A percentile compares a stretch with the other conserved stretches of the same genome.
phyloP scores from a whole-genome alignment of 2,888 invertebrate genomes.

The Macrosoma leucophasiata region DNA sequence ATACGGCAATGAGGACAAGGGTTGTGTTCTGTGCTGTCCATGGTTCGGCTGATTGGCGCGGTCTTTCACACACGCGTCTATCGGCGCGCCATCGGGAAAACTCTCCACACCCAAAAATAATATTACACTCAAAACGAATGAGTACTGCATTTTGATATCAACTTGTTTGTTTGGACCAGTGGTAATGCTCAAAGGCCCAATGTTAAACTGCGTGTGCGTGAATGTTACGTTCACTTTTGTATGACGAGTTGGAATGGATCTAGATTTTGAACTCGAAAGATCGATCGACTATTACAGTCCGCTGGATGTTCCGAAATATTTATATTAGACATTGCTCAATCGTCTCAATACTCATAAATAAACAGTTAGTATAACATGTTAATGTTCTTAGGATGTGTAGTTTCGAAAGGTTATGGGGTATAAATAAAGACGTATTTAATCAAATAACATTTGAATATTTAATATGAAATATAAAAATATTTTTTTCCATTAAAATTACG shows the following conservation, averaged over 20 bases:
- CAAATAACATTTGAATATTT: too few relatives aligned
- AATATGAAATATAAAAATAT: too few relatives aligned
- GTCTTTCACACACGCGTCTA: conserved; percentile 86
- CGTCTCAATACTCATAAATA: too few relatives aligned
- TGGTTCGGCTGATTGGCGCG: conserved; percentile 86
- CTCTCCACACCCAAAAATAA: conserved; percentile 53
- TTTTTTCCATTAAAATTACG: too few relatives aligned
- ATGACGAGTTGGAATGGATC: conserved; percentile 59
- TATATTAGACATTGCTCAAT: too few relatives aligned
- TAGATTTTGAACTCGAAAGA: conserved; percentile 53
- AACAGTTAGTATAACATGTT: too few relatives aligned
- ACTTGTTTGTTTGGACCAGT: conserved; percentile 26
- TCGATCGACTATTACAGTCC: conserved; percentile 43
- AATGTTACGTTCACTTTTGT: conserved; percentile 60
- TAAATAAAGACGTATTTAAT: too few relatives aligned
- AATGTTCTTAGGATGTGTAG: too few relatives aligned
- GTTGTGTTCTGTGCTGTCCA: conserved; percentile 81
- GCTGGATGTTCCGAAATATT: too few relatives aligned
- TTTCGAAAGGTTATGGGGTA: too few relatives aligned
- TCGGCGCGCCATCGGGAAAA: conserved; percentile 89
- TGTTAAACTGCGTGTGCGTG: conserved; percentile 48
- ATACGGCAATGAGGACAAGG: conserved; percentile 79
- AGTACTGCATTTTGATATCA: too few relatives aligned
- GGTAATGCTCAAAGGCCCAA: conserved; percentile 38
- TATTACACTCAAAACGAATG: conserved; percentile 41